A percentile compares a stretch with the other conserved stretches of the same genome.
phyloP scores from a whole-genome alignment of 2,797 vertebrate species.

The Etheostoma nigrum region DNA sequence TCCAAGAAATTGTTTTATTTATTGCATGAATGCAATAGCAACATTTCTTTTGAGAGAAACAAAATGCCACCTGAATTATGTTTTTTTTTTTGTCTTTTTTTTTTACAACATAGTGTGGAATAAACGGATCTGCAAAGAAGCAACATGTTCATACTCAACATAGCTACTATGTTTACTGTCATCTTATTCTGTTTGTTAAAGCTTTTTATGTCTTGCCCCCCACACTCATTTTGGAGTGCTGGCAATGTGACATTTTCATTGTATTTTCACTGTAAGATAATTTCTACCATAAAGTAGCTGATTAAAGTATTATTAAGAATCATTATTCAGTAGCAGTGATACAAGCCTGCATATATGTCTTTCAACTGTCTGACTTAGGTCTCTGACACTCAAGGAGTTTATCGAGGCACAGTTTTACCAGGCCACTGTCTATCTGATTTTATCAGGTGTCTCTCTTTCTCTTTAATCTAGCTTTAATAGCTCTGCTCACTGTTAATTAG shows the following conservation, averaged over 20 bases:
- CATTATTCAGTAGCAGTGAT: not conserved
- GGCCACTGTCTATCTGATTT: constrained; percentile 53
- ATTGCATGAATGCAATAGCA: no score
- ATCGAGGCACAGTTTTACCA: constrained; percentile 50
- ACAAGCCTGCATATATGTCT: constrained; percentile 5
- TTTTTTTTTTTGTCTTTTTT: not conserved
- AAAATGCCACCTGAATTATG: not conserved
- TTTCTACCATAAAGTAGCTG: not conserved
- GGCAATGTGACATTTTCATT: not conserved
- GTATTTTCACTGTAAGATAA: not conserved
- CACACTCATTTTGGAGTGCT: not conserved
- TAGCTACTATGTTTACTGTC: no score
- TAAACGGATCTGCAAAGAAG: no score
- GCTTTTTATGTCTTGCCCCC: not conserved
- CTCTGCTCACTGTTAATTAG: constrained; percentile 56
- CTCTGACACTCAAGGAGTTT: constrained; percentile 34
- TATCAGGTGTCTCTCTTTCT: constrained; percentile 63
- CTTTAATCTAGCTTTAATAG: constrained; percentile 49
- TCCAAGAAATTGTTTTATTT: no score
- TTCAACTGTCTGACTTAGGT: constrained; percentile 15
- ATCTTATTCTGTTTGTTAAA: not conserved
- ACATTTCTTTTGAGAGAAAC: not conserved
- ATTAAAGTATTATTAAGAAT: constrained; percentile 13
- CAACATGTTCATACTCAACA: no score
- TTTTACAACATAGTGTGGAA: no score